These are phyloP conservation scores for Meleagris gallopavo DNA, from an alignment of 2,113 vertebrate genomes.

Conservation along the genomic window DNA sequence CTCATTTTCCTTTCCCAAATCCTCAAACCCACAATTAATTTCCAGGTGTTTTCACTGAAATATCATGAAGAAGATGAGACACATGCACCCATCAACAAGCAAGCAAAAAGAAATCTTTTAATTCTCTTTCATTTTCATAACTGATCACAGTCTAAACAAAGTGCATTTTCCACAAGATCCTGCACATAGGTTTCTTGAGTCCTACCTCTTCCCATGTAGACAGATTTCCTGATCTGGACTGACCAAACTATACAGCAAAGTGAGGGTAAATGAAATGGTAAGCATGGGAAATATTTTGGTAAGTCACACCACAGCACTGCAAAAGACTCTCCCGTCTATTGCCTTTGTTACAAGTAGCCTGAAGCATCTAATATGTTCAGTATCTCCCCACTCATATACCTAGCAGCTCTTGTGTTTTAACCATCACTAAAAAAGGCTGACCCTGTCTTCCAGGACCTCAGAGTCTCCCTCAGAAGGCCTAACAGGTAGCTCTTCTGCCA, in stretches of 20 bases:
- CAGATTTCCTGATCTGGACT: neutral
- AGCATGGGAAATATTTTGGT: neutral
- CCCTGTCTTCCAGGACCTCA: neutral
- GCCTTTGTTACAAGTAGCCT: neutral
- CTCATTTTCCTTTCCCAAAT: conserved; percentile 2
- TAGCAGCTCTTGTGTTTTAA: neutral
- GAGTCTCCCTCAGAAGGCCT: neutral
- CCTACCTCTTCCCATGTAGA: neutral
- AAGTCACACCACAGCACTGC: neutral
- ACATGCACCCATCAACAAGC: neutral
- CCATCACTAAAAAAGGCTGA: neutral
- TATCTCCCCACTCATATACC: neutral
- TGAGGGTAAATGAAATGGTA: neutral
- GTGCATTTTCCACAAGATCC: neutral
- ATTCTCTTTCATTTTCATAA: neutral
- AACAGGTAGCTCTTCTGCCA: neutral
- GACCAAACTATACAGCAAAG: neutral
- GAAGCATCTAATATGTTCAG: neutral
- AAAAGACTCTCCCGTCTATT: neutral
- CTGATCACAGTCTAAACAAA: neutral
- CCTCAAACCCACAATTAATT: neutral
- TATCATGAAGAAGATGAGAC: neutral
- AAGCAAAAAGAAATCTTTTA: neutral
- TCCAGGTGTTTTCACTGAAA: conserved; percentile 17
- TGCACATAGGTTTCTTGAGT: neutral